These are phyloP conservation scores for Mercenaria mercenaria DNA, from an alignment of 1,140 invertebrate species.

Conservation along the genomic window DNA sequence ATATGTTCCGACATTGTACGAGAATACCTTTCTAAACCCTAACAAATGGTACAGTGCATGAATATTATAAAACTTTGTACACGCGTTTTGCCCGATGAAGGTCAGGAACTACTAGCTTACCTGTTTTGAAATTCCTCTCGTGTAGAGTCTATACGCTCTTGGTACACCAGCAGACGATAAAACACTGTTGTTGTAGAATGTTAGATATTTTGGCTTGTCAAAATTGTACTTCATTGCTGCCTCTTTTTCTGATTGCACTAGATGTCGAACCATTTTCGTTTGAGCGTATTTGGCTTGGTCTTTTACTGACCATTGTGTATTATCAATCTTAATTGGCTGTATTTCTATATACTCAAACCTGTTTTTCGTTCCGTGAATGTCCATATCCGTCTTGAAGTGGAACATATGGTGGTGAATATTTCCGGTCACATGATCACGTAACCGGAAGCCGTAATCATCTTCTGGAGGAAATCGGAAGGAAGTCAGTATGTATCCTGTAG, in stretches of 20 bases:
- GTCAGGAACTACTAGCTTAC: no score
- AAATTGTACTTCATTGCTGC: conserved; percentile 68
- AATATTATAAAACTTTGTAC: no score
- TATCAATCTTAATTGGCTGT: conserved; percentile 51
- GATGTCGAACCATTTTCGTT: conserved; percentile 58
- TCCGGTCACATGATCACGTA: conserved; percentile 63
- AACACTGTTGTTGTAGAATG: conserved; percentile 67
- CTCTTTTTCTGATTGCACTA: conserved; percentile 65
- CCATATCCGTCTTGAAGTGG: conserved; percentile 77
- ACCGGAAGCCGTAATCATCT: conserved; percentile 66
- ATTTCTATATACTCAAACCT: conserved; percentile 77
- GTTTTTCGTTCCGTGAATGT: conserved; percentile 71
- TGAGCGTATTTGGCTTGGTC: conserved; percentile 64
- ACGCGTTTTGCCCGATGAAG: no score
- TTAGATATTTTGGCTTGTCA: conserved; percentile 66
- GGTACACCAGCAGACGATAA: conserved; percentile 43
- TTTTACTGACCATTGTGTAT: conserved; percentile 45
- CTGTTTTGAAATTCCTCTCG: conserved; percentile 61
- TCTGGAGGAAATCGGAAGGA: conserved; percentile 49
- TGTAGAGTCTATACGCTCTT: conserved; percentile 67
- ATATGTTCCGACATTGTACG: no score
- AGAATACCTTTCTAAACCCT: no score
- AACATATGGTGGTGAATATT: conserved; percentile 77
- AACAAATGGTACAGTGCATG: no score
- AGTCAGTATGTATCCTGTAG: conserved; percentile 73